Conservation (phyloP, 2,888 invertebrate genomes). For the Smittia sp. region DNA sequence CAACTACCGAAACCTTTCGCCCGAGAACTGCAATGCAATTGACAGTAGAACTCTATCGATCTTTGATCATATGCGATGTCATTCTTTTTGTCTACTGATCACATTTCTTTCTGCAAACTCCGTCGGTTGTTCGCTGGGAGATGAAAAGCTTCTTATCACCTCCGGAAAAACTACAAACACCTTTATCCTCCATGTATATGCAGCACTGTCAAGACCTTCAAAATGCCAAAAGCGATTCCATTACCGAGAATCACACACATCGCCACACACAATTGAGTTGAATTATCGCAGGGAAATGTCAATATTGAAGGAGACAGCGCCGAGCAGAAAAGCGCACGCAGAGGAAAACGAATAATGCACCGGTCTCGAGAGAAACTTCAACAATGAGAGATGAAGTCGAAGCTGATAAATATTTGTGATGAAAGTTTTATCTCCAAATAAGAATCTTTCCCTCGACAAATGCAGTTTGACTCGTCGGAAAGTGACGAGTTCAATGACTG, state of each 20-base stretch:
- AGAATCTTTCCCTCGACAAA: neutral
- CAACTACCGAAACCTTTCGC: too few species aligned
- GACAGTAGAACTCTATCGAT: too few species aligned
- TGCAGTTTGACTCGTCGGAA: too few species aligned
- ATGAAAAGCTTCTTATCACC: too few species aligned
- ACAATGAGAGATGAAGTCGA: neutral
- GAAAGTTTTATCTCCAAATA: slow-evolving; percentile 20
- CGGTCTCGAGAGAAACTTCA: neutral
- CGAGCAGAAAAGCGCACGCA: neutral
- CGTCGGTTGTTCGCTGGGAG: too few species aligned
- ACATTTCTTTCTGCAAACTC: too few species aligned
- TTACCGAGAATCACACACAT: neutral
- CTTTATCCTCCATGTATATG: slow-evolving; percentile 4
- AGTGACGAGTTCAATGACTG: too few species aligned
- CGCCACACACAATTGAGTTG: neutral
- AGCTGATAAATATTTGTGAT: slow-evolving; percentile 15
- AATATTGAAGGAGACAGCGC: slow-evolving; percentile 18
- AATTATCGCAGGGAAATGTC: neutral
- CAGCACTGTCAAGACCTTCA: slow-evolving; percentile 16
- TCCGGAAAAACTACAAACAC: neutral
- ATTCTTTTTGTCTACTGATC: too few species aligned
- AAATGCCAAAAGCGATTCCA: neutral
- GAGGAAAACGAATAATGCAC: neutral
- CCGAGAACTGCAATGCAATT: too few species aligned
- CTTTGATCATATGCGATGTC: too few species aligned